Conservation (phyloP, 2,113 vertebrate genomes). For the Cervus canadensis region DNA sequence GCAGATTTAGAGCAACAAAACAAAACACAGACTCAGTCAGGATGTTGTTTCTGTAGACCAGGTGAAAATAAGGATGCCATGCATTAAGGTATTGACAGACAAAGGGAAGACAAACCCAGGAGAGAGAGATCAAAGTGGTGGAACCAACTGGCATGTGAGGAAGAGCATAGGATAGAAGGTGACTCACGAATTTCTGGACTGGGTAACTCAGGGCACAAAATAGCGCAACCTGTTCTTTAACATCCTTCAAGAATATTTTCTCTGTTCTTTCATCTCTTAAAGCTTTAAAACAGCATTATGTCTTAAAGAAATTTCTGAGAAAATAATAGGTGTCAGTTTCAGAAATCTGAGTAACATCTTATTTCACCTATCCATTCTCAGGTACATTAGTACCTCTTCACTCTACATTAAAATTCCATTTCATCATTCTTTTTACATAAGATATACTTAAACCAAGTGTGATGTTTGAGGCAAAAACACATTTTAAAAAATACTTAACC, state of each 20-base stretch:
- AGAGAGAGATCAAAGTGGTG: neutral
- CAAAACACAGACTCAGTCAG: neutral
- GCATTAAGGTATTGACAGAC: neutral
- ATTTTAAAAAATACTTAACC: neutral
- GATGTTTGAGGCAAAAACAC: neutral
- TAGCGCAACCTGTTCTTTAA: neutral
- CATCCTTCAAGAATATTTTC: neutral
- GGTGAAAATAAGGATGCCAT: neutral
- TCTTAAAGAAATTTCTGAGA: neutral
- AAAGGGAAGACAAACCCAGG: neutral
- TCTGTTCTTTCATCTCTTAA: neutral
- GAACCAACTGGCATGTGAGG: neutral
- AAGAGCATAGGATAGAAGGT: neutral
- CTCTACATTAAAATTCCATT: conserved; percentile 6
- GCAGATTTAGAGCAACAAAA: neutral
- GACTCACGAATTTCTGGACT: neutral
- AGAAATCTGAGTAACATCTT: neutral
- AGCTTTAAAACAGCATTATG: neutral
- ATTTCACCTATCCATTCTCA: neutral
- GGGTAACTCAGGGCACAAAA: neutral
- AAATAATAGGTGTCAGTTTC: neutral
- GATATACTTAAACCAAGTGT: neutral
- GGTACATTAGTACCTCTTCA: neutral
- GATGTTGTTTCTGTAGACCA: neutral
- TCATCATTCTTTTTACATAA: neutral